A percentile compares a stretch with the other conserved stretches of the same genome.
Conservation (phyloP, 2,797 vertebrate genomes). For the Sebastes vulpes region DNA sequence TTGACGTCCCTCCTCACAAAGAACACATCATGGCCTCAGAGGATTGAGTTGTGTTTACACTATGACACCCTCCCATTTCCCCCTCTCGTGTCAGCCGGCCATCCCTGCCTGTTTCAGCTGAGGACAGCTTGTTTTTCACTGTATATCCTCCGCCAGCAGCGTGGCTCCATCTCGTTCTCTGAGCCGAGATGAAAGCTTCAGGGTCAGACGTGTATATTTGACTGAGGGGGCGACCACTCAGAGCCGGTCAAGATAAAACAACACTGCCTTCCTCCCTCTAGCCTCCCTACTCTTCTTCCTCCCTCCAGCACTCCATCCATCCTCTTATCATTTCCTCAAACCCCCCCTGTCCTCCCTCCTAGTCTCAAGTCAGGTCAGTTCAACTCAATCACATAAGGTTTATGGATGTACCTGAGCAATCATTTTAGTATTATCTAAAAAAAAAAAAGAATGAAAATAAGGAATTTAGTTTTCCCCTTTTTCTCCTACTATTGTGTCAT, state of each 20-base stretch:
- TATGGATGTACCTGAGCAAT: background rate
- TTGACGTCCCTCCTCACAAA: slow-evolving; percentile 24
- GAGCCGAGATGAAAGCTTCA: slow-evolving; percentile 59
- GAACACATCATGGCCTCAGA: slow-evolving; percentile 39
- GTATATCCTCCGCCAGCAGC: slow-evolving; percentile 45
- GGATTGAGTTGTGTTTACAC: slow-evolving; percentile 71
- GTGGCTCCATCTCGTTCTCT: slow-evolving; percentile 27
- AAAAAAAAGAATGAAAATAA: background rate
- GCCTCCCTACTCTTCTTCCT: background rate
- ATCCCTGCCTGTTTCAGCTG: slow-evolving; percentile 31
- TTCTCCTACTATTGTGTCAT: background rate
- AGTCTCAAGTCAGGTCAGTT: slow-evolving; percentile 1
- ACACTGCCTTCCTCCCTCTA: slow-evolving; percentile 34
- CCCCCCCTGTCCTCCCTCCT: background rate
- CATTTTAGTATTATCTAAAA: background rate
- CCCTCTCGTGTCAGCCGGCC: slow-evolving; percentile 44
- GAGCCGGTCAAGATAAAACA: slow-evolving; percentile 72
- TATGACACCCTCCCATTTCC: slow-evolving; percentile 57
- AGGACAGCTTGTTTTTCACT: slow-evolving; percentile 63
- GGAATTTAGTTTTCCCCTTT: background rate
- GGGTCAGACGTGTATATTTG: slow-evolving; percentile 72
- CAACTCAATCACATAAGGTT: background rate
- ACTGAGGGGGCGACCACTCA: slow-evolving; percentile 66
- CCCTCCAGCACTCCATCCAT: slow-evolving; percentile 8
- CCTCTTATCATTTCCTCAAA: slow-evolving; percentile 31